Conservation (phyloP, 2,797 vertebrate species). For the Siniperca undulata region DNA sequence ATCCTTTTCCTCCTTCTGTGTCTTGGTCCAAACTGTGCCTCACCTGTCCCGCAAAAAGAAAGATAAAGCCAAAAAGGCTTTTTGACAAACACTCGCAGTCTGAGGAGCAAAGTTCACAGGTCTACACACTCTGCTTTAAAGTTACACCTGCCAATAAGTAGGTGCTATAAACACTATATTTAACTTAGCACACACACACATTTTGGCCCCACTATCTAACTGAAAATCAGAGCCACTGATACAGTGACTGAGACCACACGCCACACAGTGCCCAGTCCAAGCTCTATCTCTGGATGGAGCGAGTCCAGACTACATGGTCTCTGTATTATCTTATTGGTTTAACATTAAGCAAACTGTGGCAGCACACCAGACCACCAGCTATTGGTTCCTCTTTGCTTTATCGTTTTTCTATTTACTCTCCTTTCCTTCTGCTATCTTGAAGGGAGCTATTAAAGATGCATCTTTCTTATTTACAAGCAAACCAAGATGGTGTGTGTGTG, state of each 20-base stretch:
- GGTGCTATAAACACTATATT: conserved; percentile 67
- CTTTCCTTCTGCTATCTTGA: conserved; percentile 66
- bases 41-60: conserved; percentile 48
- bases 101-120: conserved; percentile 69
- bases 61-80: not conserved
- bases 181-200: conserved; percentile 44
- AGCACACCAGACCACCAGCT: conserved; percentile 75
- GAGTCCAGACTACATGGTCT: conserved; percentile 50
- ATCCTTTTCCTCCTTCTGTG: not conserved
- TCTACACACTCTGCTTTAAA: conserved; percentile 40
- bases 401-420: conserved; percentile 73
- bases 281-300: conserved; percentile 65
- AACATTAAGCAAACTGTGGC: conserved; percentile 81
- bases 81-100: conserved; percentile 11
- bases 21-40: conserved; percentile 8
- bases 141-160: conserved; percentile 65
- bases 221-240: conserved; percentile 84
- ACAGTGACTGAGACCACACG: conserved; percentile 62
- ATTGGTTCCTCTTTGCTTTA: conserved; percentile 79
- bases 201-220: conserved; percentile 81
- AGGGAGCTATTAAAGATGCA: conserved; percentile 70
- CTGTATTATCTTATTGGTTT: conserved; percentile 80
- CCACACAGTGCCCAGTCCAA: conserved; percentile 46
- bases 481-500: conserved; percentile 22
- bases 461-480: conserved; percentile 67